Evolutionary conservation across 2,113 vertebrate species (phyloP).

Genomic region (Vireo altiloquus): DNA sequence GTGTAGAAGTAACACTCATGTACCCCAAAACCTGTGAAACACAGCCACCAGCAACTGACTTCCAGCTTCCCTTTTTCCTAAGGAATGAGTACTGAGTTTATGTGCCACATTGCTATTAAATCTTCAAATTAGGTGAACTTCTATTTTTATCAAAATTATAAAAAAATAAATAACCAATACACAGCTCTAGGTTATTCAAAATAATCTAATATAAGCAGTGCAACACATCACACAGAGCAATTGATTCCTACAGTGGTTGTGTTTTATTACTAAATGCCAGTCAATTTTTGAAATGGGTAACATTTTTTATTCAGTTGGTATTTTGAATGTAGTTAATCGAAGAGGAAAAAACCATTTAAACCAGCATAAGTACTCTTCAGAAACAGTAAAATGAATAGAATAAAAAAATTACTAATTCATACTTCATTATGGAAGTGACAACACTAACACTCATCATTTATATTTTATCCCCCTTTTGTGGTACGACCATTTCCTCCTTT

Average conservation of each 20-base stretch:
- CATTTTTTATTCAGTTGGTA: neutral
- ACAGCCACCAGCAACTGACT: neutral
- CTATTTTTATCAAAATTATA: neutral
- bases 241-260: fast-evolving
- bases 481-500: neutral
- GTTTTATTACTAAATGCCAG: neutral
- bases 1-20: neutral
- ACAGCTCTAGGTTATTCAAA: neutral
- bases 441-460: neutral
- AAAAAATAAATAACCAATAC: neutral
- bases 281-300: neutral
- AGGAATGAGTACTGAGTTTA: neutral
- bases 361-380: neutral
- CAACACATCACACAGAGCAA: neutral
- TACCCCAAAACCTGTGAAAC: neutral
- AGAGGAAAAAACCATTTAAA: neutral
- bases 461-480: neutral
- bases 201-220: neutral
- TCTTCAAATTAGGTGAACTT: neutral
- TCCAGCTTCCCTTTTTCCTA: neutral
- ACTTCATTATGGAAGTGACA: neutral
- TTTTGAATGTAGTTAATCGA: neutral
- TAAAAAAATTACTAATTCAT: neutral
- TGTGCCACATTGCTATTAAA: neutral
- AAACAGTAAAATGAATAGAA: neutral